Evolutionary conservation across 2,797 vertebrate species (phyloP).

Genomic region (Phyllotis vaccarum): DNA sequence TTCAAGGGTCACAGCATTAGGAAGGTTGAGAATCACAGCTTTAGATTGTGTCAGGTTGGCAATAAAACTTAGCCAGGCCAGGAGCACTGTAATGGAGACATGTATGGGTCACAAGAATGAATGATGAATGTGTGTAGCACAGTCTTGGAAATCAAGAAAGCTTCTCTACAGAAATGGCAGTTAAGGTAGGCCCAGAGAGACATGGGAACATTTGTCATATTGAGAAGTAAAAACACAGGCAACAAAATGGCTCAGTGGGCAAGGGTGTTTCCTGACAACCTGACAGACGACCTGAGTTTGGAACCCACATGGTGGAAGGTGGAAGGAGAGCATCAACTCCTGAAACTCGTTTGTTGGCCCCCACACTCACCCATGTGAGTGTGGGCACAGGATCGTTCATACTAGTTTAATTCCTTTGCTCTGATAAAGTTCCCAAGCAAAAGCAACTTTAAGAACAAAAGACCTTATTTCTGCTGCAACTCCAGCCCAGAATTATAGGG

Average conservation of each 20-base stretch:
- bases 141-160: neutral
- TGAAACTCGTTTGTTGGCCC: no score
- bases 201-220: neutral
- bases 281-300: neutral
- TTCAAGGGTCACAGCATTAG: neutral
- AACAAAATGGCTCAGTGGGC: no score
- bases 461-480: neutral
- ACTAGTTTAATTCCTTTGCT: neutral
- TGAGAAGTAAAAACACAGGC: conserved; percentile 23
- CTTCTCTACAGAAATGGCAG: neutral
- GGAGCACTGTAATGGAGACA: neutral
- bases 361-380: neutral
- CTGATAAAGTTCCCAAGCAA: neutral
- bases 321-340: neutral
- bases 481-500: neutral
- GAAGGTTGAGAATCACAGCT: neutral
- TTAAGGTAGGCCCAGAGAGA: neutral
- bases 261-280: neutral
- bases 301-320: neutral
- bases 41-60: neutral
- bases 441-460: neutral
- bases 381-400: neutral
- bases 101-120: neutral
- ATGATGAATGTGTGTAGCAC: neutral
- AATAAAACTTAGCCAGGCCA: neutral